phyloP scores from a whole-genome alignment of 2,797 vertebrate genomes.

The Mareca penelope region DNA sequence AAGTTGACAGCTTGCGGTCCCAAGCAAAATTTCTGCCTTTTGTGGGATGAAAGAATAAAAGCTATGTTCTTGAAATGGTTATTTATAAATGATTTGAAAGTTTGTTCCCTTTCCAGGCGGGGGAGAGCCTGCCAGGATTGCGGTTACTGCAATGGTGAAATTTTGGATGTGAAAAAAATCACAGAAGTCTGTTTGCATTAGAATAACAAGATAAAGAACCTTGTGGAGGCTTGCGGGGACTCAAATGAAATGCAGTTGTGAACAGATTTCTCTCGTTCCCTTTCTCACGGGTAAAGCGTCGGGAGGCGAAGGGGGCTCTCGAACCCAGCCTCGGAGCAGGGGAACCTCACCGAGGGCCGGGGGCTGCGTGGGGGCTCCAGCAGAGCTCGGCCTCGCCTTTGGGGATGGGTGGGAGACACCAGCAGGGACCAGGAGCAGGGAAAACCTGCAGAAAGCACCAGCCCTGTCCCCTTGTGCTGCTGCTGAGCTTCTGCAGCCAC shows the following conservation, averaged over 20 bases:
- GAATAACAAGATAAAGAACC: slow-evolving; percentile 70
- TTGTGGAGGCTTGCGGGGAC: neutral
- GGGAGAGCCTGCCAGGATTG: slow-evolving; percentile 66
- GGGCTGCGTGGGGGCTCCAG: no score
- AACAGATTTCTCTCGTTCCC: neutral
- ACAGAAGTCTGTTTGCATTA: slow-evolving; percentile 74
- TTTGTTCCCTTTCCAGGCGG: slow-evolving; percentile 68
- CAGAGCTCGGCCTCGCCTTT: fast-evolving
- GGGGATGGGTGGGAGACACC: neutral
- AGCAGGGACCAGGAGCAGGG: neutral
- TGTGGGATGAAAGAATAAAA: slow-evolving; percentile 75
- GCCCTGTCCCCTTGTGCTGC: neutral
- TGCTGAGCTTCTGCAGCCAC: fast-evolving
- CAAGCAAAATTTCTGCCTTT: slow-evolving; percentile 71
- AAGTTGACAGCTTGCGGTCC: slow-evolving; percentile 77
- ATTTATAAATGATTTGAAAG: slow-evolving; percentile 76
- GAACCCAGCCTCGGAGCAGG: neutral
- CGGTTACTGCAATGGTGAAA: slow-evolving; percentile 65
- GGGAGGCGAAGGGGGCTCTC: neutral
- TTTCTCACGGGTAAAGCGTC: neutral
- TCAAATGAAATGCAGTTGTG: slow-evolving; percentile 28
- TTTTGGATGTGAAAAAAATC: slow-evolving; percentile 57
- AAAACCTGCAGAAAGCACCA: neutral
- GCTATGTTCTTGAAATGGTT: slow-evolving; percentile 76
- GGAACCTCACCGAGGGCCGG: neutral